Conservation (phyloP, 2,797 vertebrate genomes). For the Pelobates cultripes region DNA sequence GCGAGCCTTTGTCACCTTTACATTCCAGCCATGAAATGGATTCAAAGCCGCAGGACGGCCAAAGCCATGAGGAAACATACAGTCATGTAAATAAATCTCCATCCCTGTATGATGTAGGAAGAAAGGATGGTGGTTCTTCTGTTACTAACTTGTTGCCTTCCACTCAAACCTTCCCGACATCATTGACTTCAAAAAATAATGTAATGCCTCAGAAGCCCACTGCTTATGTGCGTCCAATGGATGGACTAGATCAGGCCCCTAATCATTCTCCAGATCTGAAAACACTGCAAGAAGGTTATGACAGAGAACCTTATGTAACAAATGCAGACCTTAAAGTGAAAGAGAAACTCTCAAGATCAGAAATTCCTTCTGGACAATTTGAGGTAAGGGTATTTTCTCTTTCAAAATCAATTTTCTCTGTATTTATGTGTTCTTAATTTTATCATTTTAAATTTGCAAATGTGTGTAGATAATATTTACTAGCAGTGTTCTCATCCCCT, state of each 20-base stretch:
- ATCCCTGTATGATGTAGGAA: constrained; percentile 64
- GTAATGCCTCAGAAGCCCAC: constrained; percentile 90
- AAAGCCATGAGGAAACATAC: constrained; percentile 60
- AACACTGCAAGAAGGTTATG: constrained; percentile 76
- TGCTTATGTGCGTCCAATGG: constrained; percentile 94
- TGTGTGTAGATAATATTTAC: no score
- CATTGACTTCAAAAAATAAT: constrained; percentile 80
- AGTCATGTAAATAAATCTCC: constrained; percentile 60
- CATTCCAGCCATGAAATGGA: constrained; percentile 78
- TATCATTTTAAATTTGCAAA: no score
- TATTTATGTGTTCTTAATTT: no score
- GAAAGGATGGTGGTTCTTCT: constrained; percentile 58
- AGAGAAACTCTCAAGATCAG: constrained; percentile 75
- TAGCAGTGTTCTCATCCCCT: no score
- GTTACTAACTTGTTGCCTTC: constrained; percentile 67
- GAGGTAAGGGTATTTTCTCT: constrained; percentile 76
- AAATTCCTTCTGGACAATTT: constrained; percentile 73
- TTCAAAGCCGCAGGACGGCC: constrained; percentile 69
- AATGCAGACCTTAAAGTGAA: constrained; percentile 76
- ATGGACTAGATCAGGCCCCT: constrained; percentile 88
- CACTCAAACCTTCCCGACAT: constrained; percentile 81
- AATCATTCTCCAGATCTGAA: constrained; percentile 87
- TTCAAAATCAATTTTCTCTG: no score
- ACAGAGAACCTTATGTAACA: constrained; percentile 70
- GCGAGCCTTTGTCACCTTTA: constrained; percentile 76